A percentile compares a stretch with the other conserved stretches of the same genome.
Evolutionary conservation across 1,140 invertebrate genomes (phyloP).

Genomic region (Apis laboriosa): DNA sequence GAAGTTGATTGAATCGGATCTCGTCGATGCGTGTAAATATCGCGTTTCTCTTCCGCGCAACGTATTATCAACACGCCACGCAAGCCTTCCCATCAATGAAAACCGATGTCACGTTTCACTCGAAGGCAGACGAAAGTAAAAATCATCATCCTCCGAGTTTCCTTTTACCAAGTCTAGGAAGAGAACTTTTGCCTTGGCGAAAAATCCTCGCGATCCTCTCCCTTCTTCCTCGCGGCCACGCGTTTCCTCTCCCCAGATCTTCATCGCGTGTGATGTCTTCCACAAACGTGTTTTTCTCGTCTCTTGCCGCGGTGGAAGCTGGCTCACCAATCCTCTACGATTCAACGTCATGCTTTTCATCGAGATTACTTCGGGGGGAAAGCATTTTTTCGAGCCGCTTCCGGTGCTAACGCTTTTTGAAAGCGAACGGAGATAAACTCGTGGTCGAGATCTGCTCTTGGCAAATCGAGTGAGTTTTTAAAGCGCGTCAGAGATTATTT

Average conservation of each 20-base stretch:
- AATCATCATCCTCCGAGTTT: neutral
- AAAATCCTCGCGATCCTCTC: neutral
- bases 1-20: too few species aligned
- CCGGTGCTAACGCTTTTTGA: too few species aligned
- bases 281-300: neutral
- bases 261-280: neutral
- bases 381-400: too few species aligned
- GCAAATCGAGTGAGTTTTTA: too few species aligned
- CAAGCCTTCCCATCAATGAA: neutral
- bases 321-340: too few species aligned
- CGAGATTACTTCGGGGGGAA: too few species aligned
- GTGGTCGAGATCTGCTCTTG: too few species aligned
- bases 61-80: neutral
- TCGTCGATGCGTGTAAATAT: too few species aligned
- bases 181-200: neutral
- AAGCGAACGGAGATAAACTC: too few species aligned
- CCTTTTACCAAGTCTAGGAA: neutral
- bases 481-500: too few species aligned
- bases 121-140: neutral
- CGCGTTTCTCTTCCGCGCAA: too few species aligned
- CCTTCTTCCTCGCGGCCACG: neutral
- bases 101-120: conserved; percentile 18
- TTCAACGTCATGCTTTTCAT: too few species aligned
- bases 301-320: neutral
- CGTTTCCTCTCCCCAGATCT: neutral